Base-by-base conservation (phyloP, 2,113 vertebrate genomes). In the Austrofundulus limnaeus region DNA sequence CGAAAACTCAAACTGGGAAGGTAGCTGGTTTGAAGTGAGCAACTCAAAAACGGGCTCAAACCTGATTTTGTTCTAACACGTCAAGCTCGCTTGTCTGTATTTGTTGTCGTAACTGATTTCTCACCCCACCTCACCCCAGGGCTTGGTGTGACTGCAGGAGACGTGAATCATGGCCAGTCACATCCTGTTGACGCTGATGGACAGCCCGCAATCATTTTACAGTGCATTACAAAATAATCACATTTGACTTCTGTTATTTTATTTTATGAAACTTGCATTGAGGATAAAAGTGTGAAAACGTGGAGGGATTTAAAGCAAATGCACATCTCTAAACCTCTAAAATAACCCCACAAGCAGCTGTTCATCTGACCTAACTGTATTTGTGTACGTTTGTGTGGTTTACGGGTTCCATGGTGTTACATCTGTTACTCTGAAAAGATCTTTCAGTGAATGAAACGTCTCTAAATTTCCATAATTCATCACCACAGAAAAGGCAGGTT, bases 91-190 rank as follows among this genome's bases (percentile, higher is more conserved):
- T 74, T 34, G n/a, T 28, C 49, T 15, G 4, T 77, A 34, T 54
- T 37, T 24, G 4, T 64, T 56, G 53, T 77, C 57, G 51, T 64
- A 57, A 39, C 68, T 14, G 28, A 11, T 66, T 38, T 68, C 34
- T 48, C 38, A 45, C 9, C 6, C 28, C 47, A 42, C 38, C 34
- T 31, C 13, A n/a, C 14, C 14, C 57, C 11, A 34, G 45, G 49
- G 62, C n/a, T 48, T 34, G 31, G 58, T 39, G 55, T 43, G 48
- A 72, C 9, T 61, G 31, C 15, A 0, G 43, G 19, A 5, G 8
- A 25, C 3, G 17, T 87, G 83, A 87, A 62, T 85, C 79, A 71
- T 10, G 54, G 66, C 43, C 48, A 70, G 59, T 86, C 78, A 87
- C 38, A 60, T 69, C 69, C 72, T 59, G 34, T 14, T 79, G 66